A percentile compares a stretch with the other conserved stretches of the same genome.
These are phyloP conservation scores for Nymphicus hollandicus DNA, from an alignment of 2,113 vertebrate species.

Conservation along the genomic window DNA sequence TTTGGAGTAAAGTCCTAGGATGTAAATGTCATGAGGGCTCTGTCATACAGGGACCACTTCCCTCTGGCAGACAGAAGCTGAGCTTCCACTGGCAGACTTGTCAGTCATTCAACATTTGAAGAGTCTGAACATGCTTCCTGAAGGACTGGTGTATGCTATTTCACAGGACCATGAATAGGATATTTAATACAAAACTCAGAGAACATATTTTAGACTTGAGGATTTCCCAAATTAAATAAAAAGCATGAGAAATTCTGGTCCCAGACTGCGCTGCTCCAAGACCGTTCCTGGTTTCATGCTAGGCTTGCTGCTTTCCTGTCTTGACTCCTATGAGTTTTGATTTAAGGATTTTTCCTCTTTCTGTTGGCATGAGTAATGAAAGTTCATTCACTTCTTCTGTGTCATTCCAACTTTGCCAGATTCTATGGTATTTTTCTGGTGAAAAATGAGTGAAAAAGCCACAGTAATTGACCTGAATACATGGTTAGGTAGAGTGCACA, in stretches of 20 bases:
- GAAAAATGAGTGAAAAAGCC: background rate
- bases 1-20: background rate
- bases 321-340: constrained; percentile 29
- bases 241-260: constrained; percentile 21
- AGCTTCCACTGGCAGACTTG: background rate
- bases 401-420: background rate
- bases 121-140: background rate
- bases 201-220: constrained; percentile 23
- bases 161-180: background rate
- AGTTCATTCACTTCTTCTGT: background rate
- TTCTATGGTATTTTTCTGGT: background rate
- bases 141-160: background rate
- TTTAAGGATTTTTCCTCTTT: constrained; percentile 25
- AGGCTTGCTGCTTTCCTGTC: constrained; percentile 27
- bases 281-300: background rate
- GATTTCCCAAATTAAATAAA: constrained; percentile 45
- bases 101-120: background rate
- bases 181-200: constrained; percentile 10
- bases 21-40: background rate
- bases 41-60: background rate
- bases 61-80: background rate
- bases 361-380: background rate
- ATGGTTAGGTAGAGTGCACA: background rate
- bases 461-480: background rate
- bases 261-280: background rate